These are phyloP conservation scores for Phallusia fumigata DNA, from an alignment of 23 tunicate species.

Conservation along the genomic window DNA sequence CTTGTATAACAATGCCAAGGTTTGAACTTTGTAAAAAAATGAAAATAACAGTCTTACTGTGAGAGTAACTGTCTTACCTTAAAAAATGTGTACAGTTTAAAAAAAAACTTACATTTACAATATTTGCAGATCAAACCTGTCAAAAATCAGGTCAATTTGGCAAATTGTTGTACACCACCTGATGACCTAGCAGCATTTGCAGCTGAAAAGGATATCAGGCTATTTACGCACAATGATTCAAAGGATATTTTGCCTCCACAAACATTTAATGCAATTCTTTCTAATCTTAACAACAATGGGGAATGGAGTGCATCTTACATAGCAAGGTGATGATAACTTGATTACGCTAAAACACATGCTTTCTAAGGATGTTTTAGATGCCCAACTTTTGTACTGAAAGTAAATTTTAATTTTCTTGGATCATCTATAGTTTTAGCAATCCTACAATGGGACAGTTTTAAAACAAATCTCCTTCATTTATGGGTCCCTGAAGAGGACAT, in stretches of 20 bases:
- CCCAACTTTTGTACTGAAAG: slow-evolving; percentile 11
- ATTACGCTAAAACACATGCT: no score
- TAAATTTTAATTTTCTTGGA: no score
- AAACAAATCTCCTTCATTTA: no score
- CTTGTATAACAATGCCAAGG: slow-evolving; percentile 21
- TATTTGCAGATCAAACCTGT: slow-evolving; percentile 42
- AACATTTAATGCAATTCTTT: slow-evolving; percentile 9
- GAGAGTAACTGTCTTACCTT: background rate
- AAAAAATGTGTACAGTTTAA: background rate
- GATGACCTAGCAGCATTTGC: slow-evolving; percentile 30
- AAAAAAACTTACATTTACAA: background rate
- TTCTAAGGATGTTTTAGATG: no score
- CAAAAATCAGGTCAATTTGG: slow-evolving; percentile 29
- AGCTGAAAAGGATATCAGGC: slow-evolving; percentile 14
- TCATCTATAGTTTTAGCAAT: no score
- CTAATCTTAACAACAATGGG: background rate
- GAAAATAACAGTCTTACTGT: no score
- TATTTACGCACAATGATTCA: slow-evolving; percentile 52
- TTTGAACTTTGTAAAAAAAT: no score
- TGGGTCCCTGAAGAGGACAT: no score
- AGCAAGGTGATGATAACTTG: slow-evolving; percentile 6
- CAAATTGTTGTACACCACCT: slow-evolving; percentile 36
- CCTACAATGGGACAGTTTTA: no score
- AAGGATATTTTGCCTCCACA: slow-evolving; percentile 20
- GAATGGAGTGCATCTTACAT: slow-evolving; percentile 28